Evolutionary conservation across 2,888 invertebrate species (phyloP).

Genomic region (Silvanus unidentatus): DNA sequence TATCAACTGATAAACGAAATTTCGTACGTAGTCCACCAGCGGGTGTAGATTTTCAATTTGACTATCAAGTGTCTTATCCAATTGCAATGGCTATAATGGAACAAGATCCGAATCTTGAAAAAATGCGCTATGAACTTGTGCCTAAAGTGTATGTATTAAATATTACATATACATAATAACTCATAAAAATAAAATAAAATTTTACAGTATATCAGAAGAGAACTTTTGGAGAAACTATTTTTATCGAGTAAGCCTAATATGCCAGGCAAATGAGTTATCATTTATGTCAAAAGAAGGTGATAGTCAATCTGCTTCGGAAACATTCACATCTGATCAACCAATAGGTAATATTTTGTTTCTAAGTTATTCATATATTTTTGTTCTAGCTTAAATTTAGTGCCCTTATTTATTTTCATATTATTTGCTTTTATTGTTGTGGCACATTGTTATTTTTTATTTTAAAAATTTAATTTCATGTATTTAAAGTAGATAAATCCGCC

Average conservation of each 20-base stretch:
- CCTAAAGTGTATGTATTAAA: slow-evolving; percentile 87
- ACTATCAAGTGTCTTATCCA: slow-evolving; percentile 87
- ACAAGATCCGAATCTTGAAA: slow-evolving; percentile 92
- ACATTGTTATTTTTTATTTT: too few species aligned
- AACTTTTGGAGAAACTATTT: slow-evolving; percentile 99
- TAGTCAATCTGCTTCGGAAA: slow-evolving; percentile 37
- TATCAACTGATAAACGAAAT: slow-evolving; percentile 93
- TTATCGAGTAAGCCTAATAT: slow-evolving; percentile 96
- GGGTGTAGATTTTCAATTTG: slow-evolving; percentile 92
- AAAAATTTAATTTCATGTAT: too few species aligned
- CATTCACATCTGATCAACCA: slow-evolving; percentile 39
- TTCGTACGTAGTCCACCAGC: slow-evolving; percentile 95
- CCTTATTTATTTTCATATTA: too few species aligned
- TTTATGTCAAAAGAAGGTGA: slow-evolving; percentile 45
- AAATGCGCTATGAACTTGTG: slow-evolving; percentile 98
- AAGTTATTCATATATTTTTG: too few species aligned
- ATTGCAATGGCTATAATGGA: slow-evolving; percentile 91
- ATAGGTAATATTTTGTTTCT: slow-evolving; percentile 30
- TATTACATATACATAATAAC: neutral
- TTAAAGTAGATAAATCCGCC: slow-evolving; percentile 30
- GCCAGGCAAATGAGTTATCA: slow-evolving; percentile 82
- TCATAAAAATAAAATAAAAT: too few species aligned
- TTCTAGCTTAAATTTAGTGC: too few species aligned
- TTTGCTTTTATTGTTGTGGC: too few species aligned
- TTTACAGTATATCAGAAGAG: slow-evolving; percentile 85